These are phyloP conservation scores for Sphyrna mokarran DNA, from an alignment of 2,113 vertebrate genomes.

Conservation along the genomic window DNA sequence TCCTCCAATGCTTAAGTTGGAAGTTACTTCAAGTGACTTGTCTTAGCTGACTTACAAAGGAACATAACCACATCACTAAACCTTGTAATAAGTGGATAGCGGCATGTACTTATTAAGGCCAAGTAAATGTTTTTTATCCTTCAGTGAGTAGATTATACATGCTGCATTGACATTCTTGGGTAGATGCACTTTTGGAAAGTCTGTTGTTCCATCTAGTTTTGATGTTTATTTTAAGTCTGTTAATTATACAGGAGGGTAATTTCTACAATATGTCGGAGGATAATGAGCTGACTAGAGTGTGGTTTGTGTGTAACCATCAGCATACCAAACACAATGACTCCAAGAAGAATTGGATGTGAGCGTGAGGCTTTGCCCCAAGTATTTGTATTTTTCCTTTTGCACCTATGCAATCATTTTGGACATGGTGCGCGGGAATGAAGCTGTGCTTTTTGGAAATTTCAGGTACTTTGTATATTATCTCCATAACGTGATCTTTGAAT, in stretches of 20 bases:
- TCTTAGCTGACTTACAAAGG: background rate
- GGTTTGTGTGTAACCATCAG: background rate
- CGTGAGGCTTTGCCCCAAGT: background rate
- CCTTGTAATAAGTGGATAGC: background rate
- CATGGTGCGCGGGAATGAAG: background rate
- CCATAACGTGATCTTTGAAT: background rate
- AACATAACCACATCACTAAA: background rate
- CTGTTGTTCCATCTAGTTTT: background rate
- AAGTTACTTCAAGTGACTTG: background rate
- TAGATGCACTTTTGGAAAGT: background rate
- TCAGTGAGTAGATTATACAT: background rate
- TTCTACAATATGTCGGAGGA: background rate
- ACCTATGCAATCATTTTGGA: background rate
- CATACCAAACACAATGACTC: background rate
- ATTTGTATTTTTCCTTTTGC: background rate
- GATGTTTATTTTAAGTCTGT: constrained; percentile 9
- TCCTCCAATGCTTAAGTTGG: background rate
- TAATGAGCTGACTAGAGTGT: background rate
- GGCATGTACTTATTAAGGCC: background rate
- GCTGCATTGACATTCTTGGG: background rate
- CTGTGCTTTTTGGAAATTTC: background rate
- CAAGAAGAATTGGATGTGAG: background rate
- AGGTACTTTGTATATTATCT: background rate
- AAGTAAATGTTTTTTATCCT: background rate
- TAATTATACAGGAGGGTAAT: background rate